Evolutionary conservation across 2,113 vertebrate species (phyloP), one percentile per base, ranked within the genome.

Genomic region (Pollimyrus isidori): DNA sequence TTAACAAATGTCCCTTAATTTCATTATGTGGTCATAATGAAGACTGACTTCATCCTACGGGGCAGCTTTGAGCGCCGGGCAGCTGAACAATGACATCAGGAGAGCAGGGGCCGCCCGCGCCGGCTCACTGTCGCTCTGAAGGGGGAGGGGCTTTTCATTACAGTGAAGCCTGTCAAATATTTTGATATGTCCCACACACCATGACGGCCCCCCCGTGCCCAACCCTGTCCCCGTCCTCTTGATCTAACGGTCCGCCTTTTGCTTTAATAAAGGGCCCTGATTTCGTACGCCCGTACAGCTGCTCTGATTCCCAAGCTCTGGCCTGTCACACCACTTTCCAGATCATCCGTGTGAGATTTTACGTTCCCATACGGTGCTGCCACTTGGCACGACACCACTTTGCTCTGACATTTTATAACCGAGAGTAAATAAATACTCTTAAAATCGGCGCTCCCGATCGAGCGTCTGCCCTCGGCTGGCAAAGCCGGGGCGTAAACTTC

Each of bases 111-210:
- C 95, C 95, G 96, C 97, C 96, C 94, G 96, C 95, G 96, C 95
- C 93, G 53, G 89, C 95, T 96, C 97, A 97, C 96, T 97, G 97
- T 97, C 96, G 96, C 96, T 93, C 95, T 96, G 96, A 94, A 94
- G 95, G 94, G 96, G 95, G 88, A 88, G 91, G 94, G 95, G 96
- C 62, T 97, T 98, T 98, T 97, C 97, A 97, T 97, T 97, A 97
- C 97, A 96, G 97, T 98, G 96, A 98, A 97, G 97, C 97, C 97
- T 99, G 98, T 99, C 98, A 99, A 96, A 98, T 98, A 98, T 97
- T 98, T 97, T 98, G 98, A 99, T 97, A 96, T 97, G 97, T 99
- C 97, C 97, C 97, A 97, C 97, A 96, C 98, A 97, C 97, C 97
- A 97, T 97, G 97, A 97, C 94, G 95, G 97, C 97, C 97, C 97